phyloP scores from a whole-genome alignment of 2,888 invertebrate species.

The Heteromurus nitidus region DNA sequence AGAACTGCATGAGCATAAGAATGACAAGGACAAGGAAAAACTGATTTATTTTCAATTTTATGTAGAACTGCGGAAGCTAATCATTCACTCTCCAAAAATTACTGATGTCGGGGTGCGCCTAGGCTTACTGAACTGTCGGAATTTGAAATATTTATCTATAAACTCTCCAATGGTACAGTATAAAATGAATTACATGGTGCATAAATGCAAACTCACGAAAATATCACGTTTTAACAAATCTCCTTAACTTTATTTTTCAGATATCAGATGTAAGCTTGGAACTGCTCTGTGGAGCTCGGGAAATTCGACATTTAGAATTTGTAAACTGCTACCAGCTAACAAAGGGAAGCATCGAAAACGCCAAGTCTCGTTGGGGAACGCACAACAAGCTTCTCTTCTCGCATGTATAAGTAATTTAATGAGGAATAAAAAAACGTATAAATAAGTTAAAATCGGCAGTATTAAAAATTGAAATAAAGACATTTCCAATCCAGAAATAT shows the following conservation, averaged over 20 bases:
- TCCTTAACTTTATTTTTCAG: slow-evolving; percentile 29
- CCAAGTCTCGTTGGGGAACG: slow-evolving; percentile 8
- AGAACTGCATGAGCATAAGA: too few relatives aligned
- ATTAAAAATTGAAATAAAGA: too few relatives aligned
- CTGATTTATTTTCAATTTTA: not conserved
- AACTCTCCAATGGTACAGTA: slow-evolving; percentile 57
- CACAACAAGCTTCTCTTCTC: not conserved
- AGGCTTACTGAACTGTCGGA: slow-evolving; percentile 35
- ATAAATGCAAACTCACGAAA: too few relatives aligned
- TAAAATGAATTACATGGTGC: too few relatives aligned
- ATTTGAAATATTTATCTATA: slow-evolving; percentile 39
- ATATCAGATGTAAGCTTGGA: slow-evolving; percentile 43
- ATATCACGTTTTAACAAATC: not conserved
- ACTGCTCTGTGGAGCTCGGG: slow-evolving; percentile 12
- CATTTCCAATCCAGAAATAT: too few relatives aligned
- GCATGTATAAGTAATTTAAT: not conserved
- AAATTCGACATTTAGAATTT: slow-evolving; percentile 32
- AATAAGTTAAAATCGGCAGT: too few relatives aligned
- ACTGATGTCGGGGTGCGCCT: slow-evolving; percentile 37
- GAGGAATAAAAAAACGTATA: too few relatives aligned
- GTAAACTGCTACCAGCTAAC: slow-evolving; percentile 43
- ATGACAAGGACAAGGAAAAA: too few relatives aligned
- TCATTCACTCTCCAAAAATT: slow-evolving; percentile 50
- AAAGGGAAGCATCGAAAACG: not conserved
- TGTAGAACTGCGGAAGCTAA: slow-evolving; percentile 44